Conservation (phyloP, 2,797 vertebrate genomes). For the Streptopelia turtur region DNA sequence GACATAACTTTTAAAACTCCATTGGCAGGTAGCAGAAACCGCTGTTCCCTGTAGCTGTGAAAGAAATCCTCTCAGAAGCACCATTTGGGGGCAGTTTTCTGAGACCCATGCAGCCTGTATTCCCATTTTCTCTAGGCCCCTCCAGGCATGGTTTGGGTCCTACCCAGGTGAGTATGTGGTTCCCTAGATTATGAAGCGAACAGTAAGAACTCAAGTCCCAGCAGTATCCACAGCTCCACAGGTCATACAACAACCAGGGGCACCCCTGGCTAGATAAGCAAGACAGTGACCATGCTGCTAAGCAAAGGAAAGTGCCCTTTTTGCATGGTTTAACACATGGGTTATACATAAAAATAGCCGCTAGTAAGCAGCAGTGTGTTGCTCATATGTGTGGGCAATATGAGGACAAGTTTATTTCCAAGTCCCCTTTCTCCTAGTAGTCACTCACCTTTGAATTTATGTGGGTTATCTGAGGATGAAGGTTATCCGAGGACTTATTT, state of each 20-base stretch:
- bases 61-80: not conserved
- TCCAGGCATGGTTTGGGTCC: not conserved
- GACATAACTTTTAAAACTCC: not conserved
- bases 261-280: not conserved
- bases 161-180: not conserved
- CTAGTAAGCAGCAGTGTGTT: not conserved
- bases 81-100: not conserved
- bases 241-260: not conserved
- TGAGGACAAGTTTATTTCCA: conserved; percentile 3
- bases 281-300: not conserved
- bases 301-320: not conserved
- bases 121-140: not conserved
- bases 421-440: conserved; percentile 36
- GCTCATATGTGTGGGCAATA: conserved; percentile 31
- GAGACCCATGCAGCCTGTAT: not conserved
- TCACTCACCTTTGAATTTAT: conserved; percentile 18
- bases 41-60: not conserved
- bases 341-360: not conserved
- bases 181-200: not conserved
- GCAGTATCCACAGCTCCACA: not conserved
- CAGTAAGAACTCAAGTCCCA: not conserved
- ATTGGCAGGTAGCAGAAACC: not conserved
- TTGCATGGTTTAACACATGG: not conserved
- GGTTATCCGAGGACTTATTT: conserved; percentile 70
- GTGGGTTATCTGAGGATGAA: conserved; percentile 52